Evolutionary conservation across 2,888 invertebrate genomes (phyloP), one percentile per base, ranked within the genome.

Genomic region (Dichetophora obliterata): DNA sequence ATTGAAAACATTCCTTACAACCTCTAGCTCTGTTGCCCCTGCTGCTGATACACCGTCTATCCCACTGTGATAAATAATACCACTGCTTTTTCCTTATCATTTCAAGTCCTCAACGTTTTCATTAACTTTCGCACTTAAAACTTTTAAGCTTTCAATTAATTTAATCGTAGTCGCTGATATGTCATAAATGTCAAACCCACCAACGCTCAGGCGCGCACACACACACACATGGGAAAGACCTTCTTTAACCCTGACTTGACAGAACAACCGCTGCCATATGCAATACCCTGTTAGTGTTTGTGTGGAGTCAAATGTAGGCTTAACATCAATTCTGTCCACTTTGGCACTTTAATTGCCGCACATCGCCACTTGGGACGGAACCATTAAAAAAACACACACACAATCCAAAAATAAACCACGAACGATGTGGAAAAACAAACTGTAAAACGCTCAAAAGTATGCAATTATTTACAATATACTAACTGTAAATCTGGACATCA

Each of bases 401-500:
- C 43, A 43, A 2, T 16, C 27, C 68, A 24, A 50, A 68, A 68
- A 68, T 50, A 48, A 48, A n/a, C 68, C 68, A 27, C 68, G 48
- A 68, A 68, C 68, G 50, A 50, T 50, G 68, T 27, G 27, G 19
- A 61, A 57, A 69, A 75, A 61, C 63, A 71, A 69, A 54, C 74
- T 57, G 74, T 74, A 77, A 77, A 77, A 75, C 74, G 70, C 77
- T 71, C 75, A 70, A 75, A 77, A 77, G 77, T 75, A 77, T 75
- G 77, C 77, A 77, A 75, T 77, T 77, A 75, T 77, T 77, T 77
- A 34, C 74, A 65, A 71, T 43, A 43, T 75, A 65, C 71, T 77
- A 75, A 75, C 77, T 71, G 75, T 71, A 66, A 71, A 74, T 48
- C 27, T 22, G 72, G 27, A 61, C 57, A 27, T 27, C 27, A 59